Conservation (phyloP, 2,888 invertebrate genomes). For the Thecocarcelia acutangulata region DNA sequence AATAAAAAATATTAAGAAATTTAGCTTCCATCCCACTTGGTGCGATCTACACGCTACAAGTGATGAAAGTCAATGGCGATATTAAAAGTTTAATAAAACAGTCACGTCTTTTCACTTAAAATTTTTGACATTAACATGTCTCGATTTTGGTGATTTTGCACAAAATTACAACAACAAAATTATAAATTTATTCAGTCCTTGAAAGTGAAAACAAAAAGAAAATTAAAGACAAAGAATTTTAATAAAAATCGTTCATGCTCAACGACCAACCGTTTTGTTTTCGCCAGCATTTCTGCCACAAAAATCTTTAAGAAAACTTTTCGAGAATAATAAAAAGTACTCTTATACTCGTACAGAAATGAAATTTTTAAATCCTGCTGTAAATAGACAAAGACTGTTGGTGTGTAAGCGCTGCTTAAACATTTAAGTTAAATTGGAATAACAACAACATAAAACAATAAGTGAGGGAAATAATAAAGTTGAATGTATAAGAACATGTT, state of each 20-base stretch:
- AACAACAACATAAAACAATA: conserved; percentile 1
- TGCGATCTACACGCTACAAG: conserved; percentile 1
- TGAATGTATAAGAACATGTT: too few relatives aligned
- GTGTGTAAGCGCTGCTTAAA: conserved; percentile 1
- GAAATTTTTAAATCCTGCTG: conserved; percentile 46
- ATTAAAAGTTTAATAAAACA: conserved; percentile 52
- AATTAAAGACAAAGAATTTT: conserved; percentile 52
- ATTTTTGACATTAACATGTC: conserved; percentile 64
- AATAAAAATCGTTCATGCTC: conserved; percentile 54
- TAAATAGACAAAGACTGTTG: background rate
- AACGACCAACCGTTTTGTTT: conserved; percentile 51
- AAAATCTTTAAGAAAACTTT: conserved; percentile 38
- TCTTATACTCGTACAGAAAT: background rate
- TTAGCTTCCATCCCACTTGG: background rate
- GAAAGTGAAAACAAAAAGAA: conserved; percentile 7
- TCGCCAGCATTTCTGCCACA: conserved; percentile 41
- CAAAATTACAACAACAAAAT: conserved; percentile 44
- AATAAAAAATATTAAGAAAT: conserved; percentile 6
- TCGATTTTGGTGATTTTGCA: conserved; percentile 53
- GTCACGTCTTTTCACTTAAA: conserved; percentile 65
- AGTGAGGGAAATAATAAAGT: too few relatives aligned
- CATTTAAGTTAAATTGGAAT: conserved; percentile 4
- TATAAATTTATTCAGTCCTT: conserved; percentile 48
- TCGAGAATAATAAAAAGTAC: conserved; percentile 20
- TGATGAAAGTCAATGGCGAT: background rate